Conservation (phyloP, 2,888 invertebrate genomes). For the Sarcophaga rosellei region DNA sequence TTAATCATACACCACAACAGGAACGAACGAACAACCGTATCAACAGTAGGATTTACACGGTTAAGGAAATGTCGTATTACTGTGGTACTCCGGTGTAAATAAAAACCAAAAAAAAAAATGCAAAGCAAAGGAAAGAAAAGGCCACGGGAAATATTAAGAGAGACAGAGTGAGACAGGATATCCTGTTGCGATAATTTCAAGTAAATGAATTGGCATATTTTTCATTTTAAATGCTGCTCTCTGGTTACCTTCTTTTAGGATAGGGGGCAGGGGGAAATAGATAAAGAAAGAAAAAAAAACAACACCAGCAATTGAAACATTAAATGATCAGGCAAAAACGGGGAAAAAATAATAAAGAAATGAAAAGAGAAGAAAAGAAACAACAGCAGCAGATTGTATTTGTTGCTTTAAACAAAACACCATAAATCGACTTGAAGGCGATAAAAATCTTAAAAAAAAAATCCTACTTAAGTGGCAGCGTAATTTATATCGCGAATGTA, state of each 20-base stretch:
- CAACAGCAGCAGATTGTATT: conserved; percentile 38
- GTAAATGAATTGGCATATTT: conserved; percentile 81
- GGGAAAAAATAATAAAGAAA: conserved; percentile 16
- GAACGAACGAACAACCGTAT: not conserved
- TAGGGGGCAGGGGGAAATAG: not conserved
- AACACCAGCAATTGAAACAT: conserved; percentile 66
- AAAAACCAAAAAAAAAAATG: not conserved
- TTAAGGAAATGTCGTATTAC: conserved; percentile 61
- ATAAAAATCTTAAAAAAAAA: conserved; percentile 78
- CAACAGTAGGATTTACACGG: conserved; percentile 11
- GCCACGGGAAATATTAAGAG: conserved; percentile 53
- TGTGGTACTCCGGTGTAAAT: not conserved
- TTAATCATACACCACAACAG: conserved; percentile 41
- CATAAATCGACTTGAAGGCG: conserved; percentile 70
- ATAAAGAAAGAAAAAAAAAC: conserved; percentile 34
- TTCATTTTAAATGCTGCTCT: conserved; percentile 73
- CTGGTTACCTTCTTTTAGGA: conserved; percentile 25
- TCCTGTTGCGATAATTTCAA: conserved; percentile 78
- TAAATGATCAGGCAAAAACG: conserved; percentile 58
- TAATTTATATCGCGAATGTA: conserved; percentile 77
- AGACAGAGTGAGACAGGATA: conserved; percentile 47
- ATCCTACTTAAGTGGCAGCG: conserved; percentile 80
- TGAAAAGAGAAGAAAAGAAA: conserved; percentile 50
- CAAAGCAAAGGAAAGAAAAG: conserved; percentile 19
- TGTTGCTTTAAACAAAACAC: conserved; percentile 27